Evolutionary conservation across 2,888 invertebrate genomes (phyloP).

Genomic region (Orthosia gothica): DNA sequence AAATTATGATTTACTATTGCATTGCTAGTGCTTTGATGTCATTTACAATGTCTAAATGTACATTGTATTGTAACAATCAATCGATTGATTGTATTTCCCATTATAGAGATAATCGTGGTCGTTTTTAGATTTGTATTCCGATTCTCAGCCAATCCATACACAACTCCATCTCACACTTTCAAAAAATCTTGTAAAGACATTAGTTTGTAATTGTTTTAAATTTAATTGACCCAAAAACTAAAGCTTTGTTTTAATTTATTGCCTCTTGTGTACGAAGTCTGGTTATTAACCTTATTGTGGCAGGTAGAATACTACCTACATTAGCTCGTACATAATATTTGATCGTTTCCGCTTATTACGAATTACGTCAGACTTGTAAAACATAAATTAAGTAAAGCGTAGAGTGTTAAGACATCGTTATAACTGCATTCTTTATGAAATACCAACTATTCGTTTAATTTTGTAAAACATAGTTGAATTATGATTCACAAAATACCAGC

Average conservation of each 20-base stretch:
- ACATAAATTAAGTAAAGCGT: slow-evolving; percentile 48
- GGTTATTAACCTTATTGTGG: slow-evolving; percentile 64
- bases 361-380: slow-evolving; percentile 63
- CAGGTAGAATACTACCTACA: slow-evolving; percentile 40
- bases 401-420: slow-evolving; percentile 44
- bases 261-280: slow-evolving; percentile 48
- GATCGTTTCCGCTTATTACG: slow-evolving; percentile 63
- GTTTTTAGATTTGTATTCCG: slow-evolving; percentile 38
- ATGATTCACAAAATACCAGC: slow-evolving; percentile 9
- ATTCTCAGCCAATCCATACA: slow-evolving; percentile 38
- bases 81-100: slow-evolving; percentile 52
- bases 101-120: slow-evolving; percentile 33
- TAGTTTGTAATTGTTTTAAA: slow-evolving; percentile 5
- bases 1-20: slow-evolving; percentile 74
- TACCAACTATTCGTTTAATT: slow-evolving; percentile 18
- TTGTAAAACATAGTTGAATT: slow-evolving; percentile 32
- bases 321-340: slow-evolving; percentile 51
- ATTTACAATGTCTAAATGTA: slow-evolving; percentile 58
- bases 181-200: neutral
- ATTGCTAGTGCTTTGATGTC: slow-evolving; percentile 64
- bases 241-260: slow-evolving; percentile 39
- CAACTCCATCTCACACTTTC: slow-evolving; percentile 21
- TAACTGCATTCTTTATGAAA: slow-evolving; percentile 46
- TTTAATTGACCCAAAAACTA: slow-evolving; percentile 27
- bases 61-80: slow-evolving; percentile 61